Evolutionary conservation across 2,888 invertebrate species (phyloP).

Genomic region (Microctonus brassicae): DNA sequence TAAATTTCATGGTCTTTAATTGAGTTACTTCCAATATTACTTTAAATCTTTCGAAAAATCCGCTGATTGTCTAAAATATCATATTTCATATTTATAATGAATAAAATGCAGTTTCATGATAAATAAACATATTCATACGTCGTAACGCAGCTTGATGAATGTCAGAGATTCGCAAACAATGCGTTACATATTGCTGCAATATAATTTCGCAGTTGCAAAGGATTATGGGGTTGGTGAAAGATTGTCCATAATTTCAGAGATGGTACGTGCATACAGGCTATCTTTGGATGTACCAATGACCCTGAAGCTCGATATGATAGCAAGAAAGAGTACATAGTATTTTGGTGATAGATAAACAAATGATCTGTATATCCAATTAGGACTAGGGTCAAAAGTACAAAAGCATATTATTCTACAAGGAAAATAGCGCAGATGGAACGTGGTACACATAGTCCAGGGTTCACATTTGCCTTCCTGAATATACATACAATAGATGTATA

Average conservation of each 20-base stretch:
- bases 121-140: too few relatives aligned
- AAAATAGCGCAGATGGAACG: background rate
- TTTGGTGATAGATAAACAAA: background rate
- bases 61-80: too few relatives aligned
- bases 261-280: conserved; percentile 47
- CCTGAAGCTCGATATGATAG: conserved; percentile 15
- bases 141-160: too few relatives aligned
- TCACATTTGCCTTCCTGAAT: background rate
- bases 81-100: too few relatives aligned
- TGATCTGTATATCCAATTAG: background rate
- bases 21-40: too few relatives aligned
- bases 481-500: too few relatives aligned
- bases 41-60: too few relatives aligned
- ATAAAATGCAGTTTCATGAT: too few relatives aligned
- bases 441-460: background rate
- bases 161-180: too few relatives aligned
- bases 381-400: conserved; percentile 31
- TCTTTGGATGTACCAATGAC: conserved; percentile 49
- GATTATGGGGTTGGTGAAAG: conserved; percentile 5
- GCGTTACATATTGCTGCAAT: too few relatives aligned
- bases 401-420: conserved; percentile 28
- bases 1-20: too few relatives aligned
- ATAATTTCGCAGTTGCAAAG: conserved; percentile 1
- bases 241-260: conserved; percentile 32
- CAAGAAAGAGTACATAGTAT: conserved; percentile 3